phyloP scores from a whole-genome alignment of 2,797 vertebrate genomes.

The Steatocranus sp. region DNA sequence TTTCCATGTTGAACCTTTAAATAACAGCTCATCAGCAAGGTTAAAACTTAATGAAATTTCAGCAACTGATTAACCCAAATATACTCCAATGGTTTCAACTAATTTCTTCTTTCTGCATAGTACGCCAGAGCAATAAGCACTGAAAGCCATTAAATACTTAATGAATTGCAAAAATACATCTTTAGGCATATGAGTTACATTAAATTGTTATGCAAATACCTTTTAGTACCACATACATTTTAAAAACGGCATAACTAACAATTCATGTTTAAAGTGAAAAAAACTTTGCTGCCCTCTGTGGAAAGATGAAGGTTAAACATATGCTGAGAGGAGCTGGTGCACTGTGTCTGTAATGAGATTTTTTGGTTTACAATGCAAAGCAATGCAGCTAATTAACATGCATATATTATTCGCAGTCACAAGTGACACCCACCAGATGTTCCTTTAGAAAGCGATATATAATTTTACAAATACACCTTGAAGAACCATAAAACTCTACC shows the following conservation, averaged over 20 bases:
- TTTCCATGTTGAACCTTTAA: neutral
- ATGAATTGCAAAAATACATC: neutral
- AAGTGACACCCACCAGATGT: slow-evolving; percentile 34
- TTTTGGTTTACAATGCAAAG: slow-evolving; percentile 10
- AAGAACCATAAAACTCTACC: neutral
- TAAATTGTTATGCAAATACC: neutral
- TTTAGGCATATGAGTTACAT: neutral
- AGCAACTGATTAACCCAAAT: neutral
- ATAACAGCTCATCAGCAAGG: neutral
- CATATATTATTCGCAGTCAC: slow-evolving; percentile 18
- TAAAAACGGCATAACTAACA: neutral
- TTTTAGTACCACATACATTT: neutral
- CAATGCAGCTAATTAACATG: slow-evolving; percentile 2
- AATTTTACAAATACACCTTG: neutral
- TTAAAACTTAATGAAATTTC: neutral
- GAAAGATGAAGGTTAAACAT: slow-evolving; percentile 18
- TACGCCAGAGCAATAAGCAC: neutral
- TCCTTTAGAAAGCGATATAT: neutral
- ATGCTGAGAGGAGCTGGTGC: slow-evolving; percentile 33
- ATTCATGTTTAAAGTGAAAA: neutral
- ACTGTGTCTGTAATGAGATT: neutral
- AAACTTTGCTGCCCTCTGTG: slow-evolving; percentile 3
- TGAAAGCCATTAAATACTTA: neutral
- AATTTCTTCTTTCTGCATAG: neutral
- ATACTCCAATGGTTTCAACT: neutral